phyloP scores from a whole-genome alignment of 2,888 invertebrate species.

The Drosophila parthenogenetica region DNA sequence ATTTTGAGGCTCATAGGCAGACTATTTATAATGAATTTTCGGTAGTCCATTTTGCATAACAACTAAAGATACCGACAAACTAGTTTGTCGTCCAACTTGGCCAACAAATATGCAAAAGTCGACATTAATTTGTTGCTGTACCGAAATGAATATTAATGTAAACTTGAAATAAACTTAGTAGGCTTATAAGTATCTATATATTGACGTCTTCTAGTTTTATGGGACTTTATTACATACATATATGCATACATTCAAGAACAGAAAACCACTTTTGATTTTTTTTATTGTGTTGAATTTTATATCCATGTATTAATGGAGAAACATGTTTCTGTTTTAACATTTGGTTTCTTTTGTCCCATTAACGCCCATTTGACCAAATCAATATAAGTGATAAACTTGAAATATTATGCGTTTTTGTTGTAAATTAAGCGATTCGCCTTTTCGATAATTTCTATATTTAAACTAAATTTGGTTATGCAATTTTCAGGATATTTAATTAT shows the following conservation, averaged over 20 bases:
- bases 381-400: constrained; percentile 1
- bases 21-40: constrained; percentile 32
- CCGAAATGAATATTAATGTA: constrained; percentile 43
- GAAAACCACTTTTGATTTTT: constrained; percentile 16
- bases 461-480: neutral
- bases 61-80: constrained; percentile 36
- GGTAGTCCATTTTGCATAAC: constrained; percentile 14
- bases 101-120: constrained; percentile 25
- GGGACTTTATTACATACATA: neutral
- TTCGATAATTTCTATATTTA: constrained; percentile 4
- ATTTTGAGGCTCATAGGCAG: constrained; percentile 2
- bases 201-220: constrained; percentile 6
- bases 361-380: neutral
- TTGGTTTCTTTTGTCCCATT: constrained; percentile 3
- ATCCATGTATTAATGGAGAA: neutral
- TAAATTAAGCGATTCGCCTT: neutral
- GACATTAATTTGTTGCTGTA: constrained; percentile 25
- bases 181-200: constrained; percentile 17
- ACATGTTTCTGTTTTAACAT: constrained; percentile 9
- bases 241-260: constrained; percentile 5
- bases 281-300: neutral
- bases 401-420: neutral
- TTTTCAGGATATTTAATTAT: neutral
- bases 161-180: constrained; percentile 31
- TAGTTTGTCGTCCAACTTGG: constrained; percentile 27